Conservation (phyloP, 2,113 vertebrate species). For the Brachyistius frenatus region DNA sequence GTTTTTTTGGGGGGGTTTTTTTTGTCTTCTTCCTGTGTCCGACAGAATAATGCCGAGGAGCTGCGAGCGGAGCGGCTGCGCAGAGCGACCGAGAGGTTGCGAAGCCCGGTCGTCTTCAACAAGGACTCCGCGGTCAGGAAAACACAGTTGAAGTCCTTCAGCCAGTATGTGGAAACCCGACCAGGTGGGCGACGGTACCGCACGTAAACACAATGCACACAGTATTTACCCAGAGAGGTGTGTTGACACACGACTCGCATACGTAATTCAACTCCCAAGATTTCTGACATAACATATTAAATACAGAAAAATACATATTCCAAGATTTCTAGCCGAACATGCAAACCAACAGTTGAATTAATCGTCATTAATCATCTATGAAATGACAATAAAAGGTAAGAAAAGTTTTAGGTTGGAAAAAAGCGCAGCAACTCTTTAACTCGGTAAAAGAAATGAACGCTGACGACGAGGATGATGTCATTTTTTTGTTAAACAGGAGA, state of each 20-base stretch:
- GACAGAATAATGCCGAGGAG: slow-evolving; percentile 91
- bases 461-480: too few species aligned
- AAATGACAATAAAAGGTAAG: too few species aligned
- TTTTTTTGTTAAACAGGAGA: too few species aligned
- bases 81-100: slow-evolving; percentile 91
- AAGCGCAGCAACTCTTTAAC: too few species aligned
- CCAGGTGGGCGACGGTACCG: slow-evolving; percentile 87
- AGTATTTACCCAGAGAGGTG: slow-evolving; percentile 45
- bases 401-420: too few species aligned
- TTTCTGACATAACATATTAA: too few species aligned
- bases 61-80: slow-evolving; percentile 90
- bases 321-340: too few species aligned
- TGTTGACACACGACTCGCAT: slow-evolving; percentile 27
- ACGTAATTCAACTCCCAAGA: not conserved
- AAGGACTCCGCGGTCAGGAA: slow-evolving; percentile 95
- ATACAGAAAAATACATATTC: too few species aligned
- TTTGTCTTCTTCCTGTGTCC: not conserved
- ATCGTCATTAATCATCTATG: too few species aligned
- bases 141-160: slow-evolving; percentile 98
- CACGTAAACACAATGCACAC: slow-evolving; percentile 12
- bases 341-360: too few species aligned
- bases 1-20: too few species aligned
- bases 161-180: slow-evolving; percentile 96
- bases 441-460: too few species aligned
- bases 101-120: slow-evolving; percentile 94